Evolutionary conservation across 2,797 vertebrate genomes (phyloP), one percentile per base, ranked within the genome.

Genomic region (Aplochiton taeniatus): DNA sequence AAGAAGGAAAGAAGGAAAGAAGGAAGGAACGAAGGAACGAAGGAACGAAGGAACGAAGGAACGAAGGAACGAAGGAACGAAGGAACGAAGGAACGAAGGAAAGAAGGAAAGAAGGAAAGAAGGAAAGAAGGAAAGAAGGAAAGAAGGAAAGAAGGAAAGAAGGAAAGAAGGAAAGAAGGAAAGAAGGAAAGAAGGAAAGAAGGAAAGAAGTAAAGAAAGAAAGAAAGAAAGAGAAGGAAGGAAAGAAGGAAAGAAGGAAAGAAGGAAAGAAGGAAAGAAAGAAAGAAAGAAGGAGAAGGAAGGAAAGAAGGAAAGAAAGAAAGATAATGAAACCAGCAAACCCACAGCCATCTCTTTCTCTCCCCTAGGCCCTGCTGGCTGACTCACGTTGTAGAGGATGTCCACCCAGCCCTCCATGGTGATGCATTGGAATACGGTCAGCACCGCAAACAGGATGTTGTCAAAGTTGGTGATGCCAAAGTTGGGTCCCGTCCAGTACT

Each of bases 401-500:
- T 98, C 97, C 0, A 95, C 96, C 97, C 80, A 96, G 47, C 95
- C 95, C 76, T 96, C 95, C 95, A 96, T 96, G 73, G 95, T 96
- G 86, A 96, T 96, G 76, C 95, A 96, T 85, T 96, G 95, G 84
- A 96, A 96, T 61, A 96, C 95, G 0, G 97, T 98, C 53, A 99
- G 91, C 76, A 98, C 93, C 0, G 97, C 96, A 41, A 99, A 98
- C 66, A 98, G 91, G 90, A 99, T 98, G 83, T 99, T 99, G 91
- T 99, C 97, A 0, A 99, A 99, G 89, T 99, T 98, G 78, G 97
- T 99, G 87, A 99, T 99, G 18, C 97, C 97, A 0, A 93, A 98
- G 87, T 97, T 98, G 75, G 97, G 97, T 14, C 97, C 97, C 1
- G 90, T 93, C 96, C 96, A 99, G 80, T 95, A 96, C n/a, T 89